Conservation (phyloP, 2,888 invertebrate species). For the Megaustenia siamemsis region DNA sequence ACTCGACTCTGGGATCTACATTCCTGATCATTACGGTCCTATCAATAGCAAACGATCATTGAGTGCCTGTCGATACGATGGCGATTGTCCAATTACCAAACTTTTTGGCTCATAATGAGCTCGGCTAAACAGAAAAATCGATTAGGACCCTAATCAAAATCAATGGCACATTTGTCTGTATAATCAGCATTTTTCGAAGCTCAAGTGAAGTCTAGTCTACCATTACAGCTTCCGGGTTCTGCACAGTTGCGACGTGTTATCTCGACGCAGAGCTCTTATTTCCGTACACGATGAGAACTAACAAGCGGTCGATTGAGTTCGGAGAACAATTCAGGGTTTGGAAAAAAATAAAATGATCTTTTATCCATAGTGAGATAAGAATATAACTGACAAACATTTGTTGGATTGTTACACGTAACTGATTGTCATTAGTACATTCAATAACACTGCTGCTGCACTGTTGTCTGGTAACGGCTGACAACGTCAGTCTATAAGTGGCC, state of each 20-base stretch:
- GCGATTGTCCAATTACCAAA: slow-evolving; percentile 2
- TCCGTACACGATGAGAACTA: neutral
- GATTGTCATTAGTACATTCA: no score
- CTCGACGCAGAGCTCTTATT: slow-evolving; percentile 13
- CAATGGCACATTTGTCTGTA: slow-evolving; percentile 30
- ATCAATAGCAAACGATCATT: neutral
- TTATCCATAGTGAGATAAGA: neutral
- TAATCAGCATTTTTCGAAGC: slow-evolving; percentile 7
- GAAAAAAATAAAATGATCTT: slow-evolving; percentile 5
- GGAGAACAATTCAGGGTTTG: no score
- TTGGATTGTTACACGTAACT: no score
- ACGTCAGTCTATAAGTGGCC: no score
- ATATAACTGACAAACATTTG: no score
- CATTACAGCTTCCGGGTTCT: neutral
- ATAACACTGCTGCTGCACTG: no score
- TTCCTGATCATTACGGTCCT: neutral
- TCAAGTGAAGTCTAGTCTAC: slow-evolving; percentile 27
- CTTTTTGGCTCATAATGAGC: neutral
- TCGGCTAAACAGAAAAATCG: neutral
- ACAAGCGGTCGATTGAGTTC: neutral
- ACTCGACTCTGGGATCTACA: neutral
- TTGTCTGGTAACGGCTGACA: no score
- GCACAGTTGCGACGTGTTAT: neutral
- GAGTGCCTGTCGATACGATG: neutral
- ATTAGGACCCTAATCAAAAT: slow-evolving; percentile 33